These are phyloP conservation scores for Volucella bombylans DNA, from an alignment of 2,888 invertebrate species.

Conservation along the genomic window DNA sequence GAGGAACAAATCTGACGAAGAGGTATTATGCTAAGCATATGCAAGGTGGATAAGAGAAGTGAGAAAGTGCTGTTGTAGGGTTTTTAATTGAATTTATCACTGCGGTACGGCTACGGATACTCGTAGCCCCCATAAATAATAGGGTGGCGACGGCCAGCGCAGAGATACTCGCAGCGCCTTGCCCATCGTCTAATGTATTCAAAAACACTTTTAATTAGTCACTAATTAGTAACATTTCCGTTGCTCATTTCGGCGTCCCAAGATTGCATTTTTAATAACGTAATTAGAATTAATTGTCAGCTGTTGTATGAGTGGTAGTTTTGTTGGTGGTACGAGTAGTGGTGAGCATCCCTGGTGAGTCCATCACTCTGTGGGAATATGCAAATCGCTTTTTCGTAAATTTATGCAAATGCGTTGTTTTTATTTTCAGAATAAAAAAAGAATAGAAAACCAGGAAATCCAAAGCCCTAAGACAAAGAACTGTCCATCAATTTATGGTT, in stretches of 20 bases:
- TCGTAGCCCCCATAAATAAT: constrained; percentile 50
- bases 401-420: constrained; percentile 39
- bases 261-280: constrained; percentile 70
- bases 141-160: constrained; percentile 37
- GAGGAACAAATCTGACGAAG: constrained; percentile 10
- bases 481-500: constrained; percentile 25
- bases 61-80: constrained; percentile 59
- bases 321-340: background rate
- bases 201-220: constrained; percentile 67
- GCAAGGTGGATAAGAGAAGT: constrained; percentile 54
- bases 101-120: background rate
- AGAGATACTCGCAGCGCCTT: background rate
- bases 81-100: constrained; percentile 66
- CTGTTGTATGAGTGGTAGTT: background rate
- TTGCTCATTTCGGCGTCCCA: constrained; percentile 51
- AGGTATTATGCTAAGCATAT: constrained; percentile 60
- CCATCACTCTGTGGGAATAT: constrained; percentile 33
- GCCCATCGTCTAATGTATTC: constrained; percentile 51
- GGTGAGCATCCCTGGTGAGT: too few species aligned
- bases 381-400: constrained; percentile 42
- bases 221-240: constrained; percentile 70
- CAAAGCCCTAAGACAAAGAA: constrained; percentile 7
- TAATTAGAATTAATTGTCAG: constrained; percentile 66
- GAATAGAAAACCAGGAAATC: background rate
- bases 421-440: background rate